These are phyloP conservation scores for Rhinolophus ferrumequinum DNA, from an alignment of 2,113 vertebrate genomes.

Conservation along the genomic window DNA sequence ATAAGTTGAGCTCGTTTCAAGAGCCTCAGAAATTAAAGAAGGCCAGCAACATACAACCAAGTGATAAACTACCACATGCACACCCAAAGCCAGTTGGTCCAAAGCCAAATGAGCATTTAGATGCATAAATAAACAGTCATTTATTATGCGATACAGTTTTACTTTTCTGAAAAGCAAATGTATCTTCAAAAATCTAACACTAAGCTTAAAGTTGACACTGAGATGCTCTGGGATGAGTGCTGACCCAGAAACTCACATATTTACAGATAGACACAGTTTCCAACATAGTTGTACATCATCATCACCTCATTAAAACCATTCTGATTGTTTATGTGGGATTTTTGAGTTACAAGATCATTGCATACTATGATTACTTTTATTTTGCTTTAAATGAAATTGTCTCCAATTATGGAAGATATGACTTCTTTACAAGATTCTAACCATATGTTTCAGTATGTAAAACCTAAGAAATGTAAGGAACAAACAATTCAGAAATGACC, in stretches of 20 bases:
- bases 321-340: background rate
- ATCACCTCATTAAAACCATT: background rate
- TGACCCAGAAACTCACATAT: conserved; percentile 55
- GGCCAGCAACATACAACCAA: background rate
- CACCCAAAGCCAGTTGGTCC: background rate
- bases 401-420: background rate
- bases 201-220: conserved; percentile 26
- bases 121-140: conserved; percentile 37
- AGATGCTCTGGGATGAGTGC: background rate
- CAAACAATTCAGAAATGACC: background rate
- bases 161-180: conserved; percentile 47
- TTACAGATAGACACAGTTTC: conserved; percentile 8
- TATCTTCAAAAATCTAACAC: background rate
- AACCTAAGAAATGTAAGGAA: background rate
- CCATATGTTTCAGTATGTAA: background rate
- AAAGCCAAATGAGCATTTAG: conserved; percentile 48
- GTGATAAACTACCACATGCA: background rate
- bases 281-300: background rate
- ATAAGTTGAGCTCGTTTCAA: background rate
- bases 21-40: conserved; percentile 57
- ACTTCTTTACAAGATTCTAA: conserved; percentile 9
- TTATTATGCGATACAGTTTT: conserved; percentile 29
- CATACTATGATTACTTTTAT: conserved; percentile 23
- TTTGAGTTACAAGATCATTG: conserved; percentile 20
- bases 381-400: conserved; percentile 50